These are phyloP conservation scores for Apolygus lucorum DNA, from an alignment of 1,140 invertebrate genomes.

Conservation along the genomic window DNA sequence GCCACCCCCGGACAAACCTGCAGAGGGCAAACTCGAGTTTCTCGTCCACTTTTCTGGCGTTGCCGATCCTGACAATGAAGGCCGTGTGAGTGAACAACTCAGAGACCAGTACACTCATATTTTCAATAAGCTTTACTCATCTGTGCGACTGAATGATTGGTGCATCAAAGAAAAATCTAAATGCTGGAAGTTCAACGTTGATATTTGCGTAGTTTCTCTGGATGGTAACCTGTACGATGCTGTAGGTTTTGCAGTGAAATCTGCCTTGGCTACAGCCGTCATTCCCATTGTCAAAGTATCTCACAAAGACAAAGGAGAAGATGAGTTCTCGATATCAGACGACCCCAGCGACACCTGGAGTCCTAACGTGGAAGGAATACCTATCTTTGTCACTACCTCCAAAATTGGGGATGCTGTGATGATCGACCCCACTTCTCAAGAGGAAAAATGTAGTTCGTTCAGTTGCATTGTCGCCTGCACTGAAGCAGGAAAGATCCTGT, in stretches of 20 bases:
- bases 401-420: constrained; percentile 21
- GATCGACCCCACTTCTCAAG: constrained; percentile 15
- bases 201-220: constrained; percentile 11
- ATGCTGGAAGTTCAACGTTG: constrained; percentile 22
- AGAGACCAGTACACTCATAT: constrained; percentile 5
- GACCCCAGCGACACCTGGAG: constrained; percentile 21
- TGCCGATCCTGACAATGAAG: constrained; percentile 4
- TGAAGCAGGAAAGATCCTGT: constrained; percentile 10
- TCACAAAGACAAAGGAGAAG: constrained; percentile 13
- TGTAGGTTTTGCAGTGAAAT: constrained; percentile 18
- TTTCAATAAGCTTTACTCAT: constrained; percentile 17
- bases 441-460: constrained; percentile 19
- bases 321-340: constrained; percentile 15
- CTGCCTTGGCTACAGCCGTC: constrained; percentile 17
- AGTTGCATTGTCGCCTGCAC: constrained; percentile 15
- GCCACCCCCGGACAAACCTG: constrained; percentile 6
- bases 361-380: constrained; percentile 17
- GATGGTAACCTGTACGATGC: constrained; percentile 23
- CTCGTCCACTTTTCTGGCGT: constrained; percentile 17
- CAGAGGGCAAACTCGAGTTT: constrained; percentile 19
- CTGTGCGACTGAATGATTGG: constrained; percentile 4
- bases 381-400: constrained; percentile 18
- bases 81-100: constrained; percentile 21
- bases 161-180: constrained; percentile 17
- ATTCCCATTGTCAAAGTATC: constrained; percentile 13